Percentiles rank a stretch among this genome's conserved stretches.
Evolutionary conservation across 2,797 vertebrate species (phyloP).

Genomic region (Gila robusta): DNA sequence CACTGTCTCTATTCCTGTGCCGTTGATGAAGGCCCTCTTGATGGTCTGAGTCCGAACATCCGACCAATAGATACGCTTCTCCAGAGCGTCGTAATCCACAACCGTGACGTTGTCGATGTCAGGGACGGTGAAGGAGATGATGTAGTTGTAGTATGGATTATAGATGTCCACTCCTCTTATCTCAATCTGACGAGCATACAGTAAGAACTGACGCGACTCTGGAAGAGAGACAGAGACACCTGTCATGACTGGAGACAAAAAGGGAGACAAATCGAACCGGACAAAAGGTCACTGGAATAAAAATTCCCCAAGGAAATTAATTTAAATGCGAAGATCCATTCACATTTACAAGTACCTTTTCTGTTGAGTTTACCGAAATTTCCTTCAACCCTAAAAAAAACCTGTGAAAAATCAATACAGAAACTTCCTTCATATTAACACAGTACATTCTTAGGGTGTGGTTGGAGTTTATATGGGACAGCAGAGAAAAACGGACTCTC

Average conservation of each 20-base stretch:
- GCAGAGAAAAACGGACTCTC: background rate
- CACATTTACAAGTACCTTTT: background rate
- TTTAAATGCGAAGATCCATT: background rate
- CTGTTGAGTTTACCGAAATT: background rate
- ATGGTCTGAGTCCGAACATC: slow-evolving; percentile 88
- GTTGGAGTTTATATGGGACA: background rate
- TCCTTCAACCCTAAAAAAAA: background rate
- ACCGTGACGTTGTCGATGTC: slow-evolving; percentile 88
- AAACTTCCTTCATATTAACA: background rate
- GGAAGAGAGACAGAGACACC: slow-evolving; percentile 9
- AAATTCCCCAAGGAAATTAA: background rate
- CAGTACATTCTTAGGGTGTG: background rate
- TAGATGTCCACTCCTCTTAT: slow-evolving; percentile 87
- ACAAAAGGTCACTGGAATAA: background rate
- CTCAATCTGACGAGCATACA: slow-evolving; percentile 89
- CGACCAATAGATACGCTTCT: slow-evolving; percentile 88
- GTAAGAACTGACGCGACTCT: slow-evolving; percentile 88
- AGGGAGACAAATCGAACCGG: background rate
- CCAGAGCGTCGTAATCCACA: slow-evolving; percentile 84
- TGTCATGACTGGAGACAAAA: background rate
- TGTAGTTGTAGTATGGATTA: slow-evolving; percentile 89
- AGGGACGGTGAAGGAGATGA: slow-evolving; percentile 88
- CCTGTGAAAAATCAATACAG: background rate
- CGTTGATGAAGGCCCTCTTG: slow-evolving; percentile 88
- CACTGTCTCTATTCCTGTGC: slow-evolving; percentile 85